Base-by-base conservation (phyloP, 2,888 invertebrate genomes). In the Cephus runcator region DNA sequence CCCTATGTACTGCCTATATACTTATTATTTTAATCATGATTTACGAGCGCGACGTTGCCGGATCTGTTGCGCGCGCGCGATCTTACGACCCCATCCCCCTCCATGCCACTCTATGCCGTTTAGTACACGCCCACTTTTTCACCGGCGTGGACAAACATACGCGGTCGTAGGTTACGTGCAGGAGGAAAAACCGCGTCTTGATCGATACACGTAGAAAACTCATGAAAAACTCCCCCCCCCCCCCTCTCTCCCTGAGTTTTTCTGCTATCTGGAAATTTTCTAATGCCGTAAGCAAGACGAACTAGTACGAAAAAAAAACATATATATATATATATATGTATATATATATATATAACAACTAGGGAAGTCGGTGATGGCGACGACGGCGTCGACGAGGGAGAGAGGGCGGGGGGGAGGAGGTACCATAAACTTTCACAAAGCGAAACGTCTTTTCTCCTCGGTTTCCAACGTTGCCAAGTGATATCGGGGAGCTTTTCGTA, bases 1-100 rank as follows among this genome's bases (percentile, higher is more conserved):
- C 79, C 87, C 82, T 87, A 88, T 88, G 81, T 88, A 89, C 86
- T 88, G 87, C 87, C 86, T 87, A 87, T 89, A 85, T 89, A 90
- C 89, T 90, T 91, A 91, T 90, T 91, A 90, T 90, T 90, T 90
- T 90, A 90, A 90, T 89, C 89, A 88, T 91, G 90, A 90, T 91
- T 91, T 89, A 91, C 87, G 88, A 85, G 80, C 80, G 89, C 91
- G 82, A 79, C 83, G 91, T 91, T 91, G 90, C 90, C 91, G 83
- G 80, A 82, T 89, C 84, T 36, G 11, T 23, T 34, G 30, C n/a
- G 23, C 69, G 40, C 40, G 40, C 40, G 40, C 40, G 40, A 40
- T 40, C 40, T 40, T 15, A 15, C 40, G 40, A 15, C 40, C 40
- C 15, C 40, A 15, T 15, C 40, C 15, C 40, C 40, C 40, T 15